Evolutionary conservation across 1,140 invertebrate genomes (phyloP).

Genomic region (Asbolus verrucosus): DNA sequence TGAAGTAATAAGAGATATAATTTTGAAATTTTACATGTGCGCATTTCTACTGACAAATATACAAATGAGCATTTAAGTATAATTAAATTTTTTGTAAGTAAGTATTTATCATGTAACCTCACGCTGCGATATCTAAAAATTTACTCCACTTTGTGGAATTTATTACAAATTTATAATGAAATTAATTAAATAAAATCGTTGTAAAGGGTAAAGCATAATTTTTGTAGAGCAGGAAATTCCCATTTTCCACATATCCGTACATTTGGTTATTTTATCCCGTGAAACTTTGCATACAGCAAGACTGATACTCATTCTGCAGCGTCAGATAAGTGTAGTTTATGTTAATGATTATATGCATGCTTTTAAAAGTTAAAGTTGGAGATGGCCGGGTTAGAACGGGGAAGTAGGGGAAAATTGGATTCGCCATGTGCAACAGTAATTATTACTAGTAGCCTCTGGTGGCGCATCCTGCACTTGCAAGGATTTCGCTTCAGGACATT

Average conservation of each 20-base stretch:
- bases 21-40: no score
- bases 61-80: no score
- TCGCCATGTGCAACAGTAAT: slow-evolving; percentile 61
- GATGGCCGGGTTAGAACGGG: slow-evolving; percentile 45
- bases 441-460: slow-evolving; percentile 63
- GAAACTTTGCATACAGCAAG: slow-evolving; percentile 55
- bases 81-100: no score
- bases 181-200: slow-evolving; percentile 16
- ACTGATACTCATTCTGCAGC: slow-evolving; percentile 58
- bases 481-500: slow-evolving; percentile 54
- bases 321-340: slow-evolving; percentile 62
- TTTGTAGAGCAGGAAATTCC: slow-evolving; percentile 24
- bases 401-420: slow-evolving; percentile 61
- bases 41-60: no score
- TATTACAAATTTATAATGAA: background rate
- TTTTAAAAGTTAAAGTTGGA: slow-evolving; percentile 61
- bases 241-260: slow-evolving; percentile 34
- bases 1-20: no score
- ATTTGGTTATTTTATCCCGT: slow-evolving; percentile 35
- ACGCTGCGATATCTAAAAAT: no score
- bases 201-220: slow-evolving; percentile 13
- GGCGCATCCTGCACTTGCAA: slow-evolving; percentile 58
- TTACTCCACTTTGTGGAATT: background rate
- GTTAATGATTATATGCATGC: slow-evolving; percentile 64
- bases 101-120: no score